phyloP scores from a whole-genome alignment of 2,113 vertebrate genomes.

The Vulpes ferrilata region DNA sequence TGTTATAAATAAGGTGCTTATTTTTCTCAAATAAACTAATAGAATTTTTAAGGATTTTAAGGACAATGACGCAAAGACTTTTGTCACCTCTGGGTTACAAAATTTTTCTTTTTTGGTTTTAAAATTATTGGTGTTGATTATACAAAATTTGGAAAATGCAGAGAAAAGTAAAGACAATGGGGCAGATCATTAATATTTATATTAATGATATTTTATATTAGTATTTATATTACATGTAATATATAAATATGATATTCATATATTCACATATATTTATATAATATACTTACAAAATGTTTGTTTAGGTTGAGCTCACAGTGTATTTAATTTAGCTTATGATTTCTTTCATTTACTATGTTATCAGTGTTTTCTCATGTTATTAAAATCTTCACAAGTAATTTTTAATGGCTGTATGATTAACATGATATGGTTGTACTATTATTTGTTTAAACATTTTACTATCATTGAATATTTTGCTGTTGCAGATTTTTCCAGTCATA shows the following conservation, averaged over 20 bases:
- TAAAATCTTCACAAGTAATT: conserved; percentile 52
- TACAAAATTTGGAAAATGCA: conserved; percentile 20
- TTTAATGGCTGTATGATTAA: conserved; percentile 23
- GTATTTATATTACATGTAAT: too few species aligned
- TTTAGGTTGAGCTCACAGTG: not conserved
- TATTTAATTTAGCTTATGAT: not conserved
- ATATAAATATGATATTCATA: too few species aligned
- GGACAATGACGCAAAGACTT: not conserved
- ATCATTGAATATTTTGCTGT: conserved; percentile 20
- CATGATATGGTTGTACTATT: not conserved
- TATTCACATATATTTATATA: too few species aligned
- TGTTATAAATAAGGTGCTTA: conserved; percentile 20
- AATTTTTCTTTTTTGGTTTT: conserved; percentile 23
- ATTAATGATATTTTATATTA: not conserved
- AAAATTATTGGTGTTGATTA: not conserved
- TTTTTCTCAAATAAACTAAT: conserved; percentile 13
- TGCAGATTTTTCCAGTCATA: conserved; percentile 35
- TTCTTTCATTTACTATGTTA: not conserved
- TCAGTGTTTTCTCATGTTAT: not conserved
- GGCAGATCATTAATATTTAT: conserved; percentile 35
- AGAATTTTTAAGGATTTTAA: conserved; percentile 32
- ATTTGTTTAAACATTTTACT: conserved; percentile 9
- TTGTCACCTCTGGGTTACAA: not conserved
- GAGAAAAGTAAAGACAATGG: conserved; percentile 44
- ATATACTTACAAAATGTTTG: not conserved